phyloP scores from a whole-genome alignment of 1,140 invertebrate species.

The Anadara kagoshimensis region DNA sequence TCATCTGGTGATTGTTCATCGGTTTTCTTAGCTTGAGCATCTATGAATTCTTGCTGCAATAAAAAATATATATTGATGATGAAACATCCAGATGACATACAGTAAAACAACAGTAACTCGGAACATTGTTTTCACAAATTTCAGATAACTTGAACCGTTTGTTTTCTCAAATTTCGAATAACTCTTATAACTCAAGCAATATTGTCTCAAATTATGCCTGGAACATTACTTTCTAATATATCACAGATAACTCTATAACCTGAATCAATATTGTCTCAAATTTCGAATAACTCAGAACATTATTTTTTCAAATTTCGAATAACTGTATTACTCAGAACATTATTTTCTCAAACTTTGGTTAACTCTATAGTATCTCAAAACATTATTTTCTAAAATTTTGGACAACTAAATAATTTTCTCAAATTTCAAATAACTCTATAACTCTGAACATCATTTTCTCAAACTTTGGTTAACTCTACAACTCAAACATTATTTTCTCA shows the following conservation, averaged over 20 bases:
- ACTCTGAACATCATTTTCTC: no score
- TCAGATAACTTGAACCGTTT: neutral
- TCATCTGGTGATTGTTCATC: conserved; percentile 77
- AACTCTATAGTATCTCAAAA: no score
- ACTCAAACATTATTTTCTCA: no score
- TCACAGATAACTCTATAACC: no score
- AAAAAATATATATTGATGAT: neutral
- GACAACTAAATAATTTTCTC: no score
- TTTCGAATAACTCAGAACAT: neutral
- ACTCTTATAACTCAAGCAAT: neutral
- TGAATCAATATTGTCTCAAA: neutral
- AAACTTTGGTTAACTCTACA: no score
- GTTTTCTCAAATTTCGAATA: neutral
- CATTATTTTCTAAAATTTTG: no score
- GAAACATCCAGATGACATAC: neutral
- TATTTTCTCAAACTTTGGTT: no score
- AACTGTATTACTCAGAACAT: neutral
- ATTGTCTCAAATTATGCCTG: neutral
- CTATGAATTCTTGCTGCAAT: conserved; percentile 56
- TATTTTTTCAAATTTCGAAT: neutral
- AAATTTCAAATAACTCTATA: no score
- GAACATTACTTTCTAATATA: no score
- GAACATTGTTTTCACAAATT: neutral
- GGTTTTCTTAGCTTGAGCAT: conserved; percentile 79
- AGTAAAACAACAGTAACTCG: neutral